These are phyloP conservation scores for Odocoileus hemionus DNA, from an alignment of 2,113 vertebrate species.

Conservation along the genomic window DNA sequence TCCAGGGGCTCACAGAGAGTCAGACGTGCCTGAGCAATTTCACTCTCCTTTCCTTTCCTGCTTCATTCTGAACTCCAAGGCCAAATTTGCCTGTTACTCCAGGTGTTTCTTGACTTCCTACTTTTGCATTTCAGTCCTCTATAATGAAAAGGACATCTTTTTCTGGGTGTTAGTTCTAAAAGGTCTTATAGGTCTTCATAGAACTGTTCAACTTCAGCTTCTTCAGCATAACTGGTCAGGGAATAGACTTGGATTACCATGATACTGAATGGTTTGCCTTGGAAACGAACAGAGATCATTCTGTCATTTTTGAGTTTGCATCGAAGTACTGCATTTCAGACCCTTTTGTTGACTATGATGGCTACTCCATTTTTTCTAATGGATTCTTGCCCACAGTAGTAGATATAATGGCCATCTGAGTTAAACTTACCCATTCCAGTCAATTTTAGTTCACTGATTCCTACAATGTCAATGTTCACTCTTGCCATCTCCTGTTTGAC, in stretches of 20 bases:
- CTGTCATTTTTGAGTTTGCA: not conserved
- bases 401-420: not conserved
- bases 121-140: not conserved
- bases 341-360: not conserved
- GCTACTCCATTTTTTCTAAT: not conserved
- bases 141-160: not conserved
- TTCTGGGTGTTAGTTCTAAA: not conserved
- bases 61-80: not conserved
- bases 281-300: not conserved
- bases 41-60: not conserved
- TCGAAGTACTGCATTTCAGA: not conserved
- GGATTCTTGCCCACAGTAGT: not conserved
- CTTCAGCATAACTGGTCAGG: not conserved
- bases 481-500: no score
- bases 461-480: no score
- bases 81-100: not conserved
- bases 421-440: not conserved
- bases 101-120: not conserved
- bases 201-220: not conserved
- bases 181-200: not conserved
- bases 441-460: not conserved
- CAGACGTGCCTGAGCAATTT: rapidly evolving
- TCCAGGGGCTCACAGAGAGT: not conserved
- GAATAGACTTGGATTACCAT: not conserved
- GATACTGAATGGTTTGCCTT: not conserved